phyloP scores from a whole-genome alignment of 2,797 vertebrate species.

The Limnodromus scolopaceus region DNA sequence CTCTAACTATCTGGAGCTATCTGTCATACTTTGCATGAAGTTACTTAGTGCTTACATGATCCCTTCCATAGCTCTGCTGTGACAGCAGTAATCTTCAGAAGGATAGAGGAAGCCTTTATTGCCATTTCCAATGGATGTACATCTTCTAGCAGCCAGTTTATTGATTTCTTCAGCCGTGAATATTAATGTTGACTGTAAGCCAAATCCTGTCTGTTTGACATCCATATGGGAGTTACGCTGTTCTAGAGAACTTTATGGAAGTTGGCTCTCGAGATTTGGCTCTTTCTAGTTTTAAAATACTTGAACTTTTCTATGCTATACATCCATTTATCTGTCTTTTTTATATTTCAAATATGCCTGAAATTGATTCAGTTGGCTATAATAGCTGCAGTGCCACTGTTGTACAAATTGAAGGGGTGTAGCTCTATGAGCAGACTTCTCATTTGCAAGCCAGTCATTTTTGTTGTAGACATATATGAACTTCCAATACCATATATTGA shows the following conservation, averaged over 20 bases:
- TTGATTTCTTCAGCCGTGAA: slow-evolving; percentile 1
- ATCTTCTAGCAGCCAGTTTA: background rate
- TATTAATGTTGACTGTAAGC: background rate
- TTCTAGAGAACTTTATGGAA: background rate
- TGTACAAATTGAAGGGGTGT: background rate
- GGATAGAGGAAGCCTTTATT: background rate
- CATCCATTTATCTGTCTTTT: background rate
- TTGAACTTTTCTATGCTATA: background rate
- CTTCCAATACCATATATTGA: background rate
- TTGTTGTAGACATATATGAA: background rate
- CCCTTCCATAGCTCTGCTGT: background rate
- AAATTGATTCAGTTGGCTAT: background rate
- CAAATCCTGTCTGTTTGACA: background rate
- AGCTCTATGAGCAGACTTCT: background rate
- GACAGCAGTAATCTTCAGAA: background rate
- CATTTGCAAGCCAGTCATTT: background rate
- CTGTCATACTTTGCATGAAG: background rate
- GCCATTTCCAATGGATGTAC: background rate
- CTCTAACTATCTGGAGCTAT: background rate
- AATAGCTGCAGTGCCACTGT: background rate
- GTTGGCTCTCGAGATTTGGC: background rate
- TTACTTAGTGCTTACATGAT: background rate
- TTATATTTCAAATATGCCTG: background rate
- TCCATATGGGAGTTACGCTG: background rate
- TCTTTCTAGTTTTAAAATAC: background rate